Conservation (phyloP, 2,113 vertebrate genomes). For the Dendrocopos noguchii region DNA sequence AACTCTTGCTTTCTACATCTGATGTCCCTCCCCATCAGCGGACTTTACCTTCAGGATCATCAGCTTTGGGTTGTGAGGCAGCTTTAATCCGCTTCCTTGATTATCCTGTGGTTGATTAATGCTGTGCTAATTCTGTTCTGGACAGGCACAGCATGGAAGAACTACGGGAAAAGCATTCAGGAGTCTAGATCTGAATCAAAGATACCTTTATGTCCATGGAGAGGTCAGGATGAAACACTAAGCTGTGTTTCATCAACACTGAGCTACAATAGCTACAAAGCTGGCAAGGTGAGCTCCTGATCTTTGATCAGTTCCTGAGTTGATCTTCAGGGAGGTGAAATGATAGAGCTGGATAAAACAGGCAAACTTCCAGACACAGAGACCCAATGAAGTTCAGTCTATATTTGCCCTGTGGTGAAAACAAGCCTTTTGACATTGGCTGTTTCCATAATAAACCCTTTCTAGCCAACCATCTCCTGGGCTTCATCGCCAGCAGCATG, state of each 20-base stretch:
- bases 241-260: neutral
- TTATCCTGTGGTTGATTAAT: neutral
- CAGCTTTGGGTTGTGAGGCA: neutral
- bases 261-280: neutral
- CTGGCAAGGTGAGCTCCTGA: neutral
- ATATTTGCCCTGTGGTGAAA: neutral
- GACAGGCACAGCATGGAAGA: neutral
- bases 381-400: neutral
- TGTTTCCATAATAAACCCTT: neutral
- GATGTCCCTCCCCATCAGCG: neutral
- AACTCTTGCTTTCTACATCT: conserved; percentile 26
- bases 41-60: conserved; percentile 21
- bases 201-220: neutral
- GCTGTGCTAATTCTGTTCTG: neutral
- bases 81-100: conserved; percentile 16
- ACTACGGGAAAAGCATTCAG: neutral
- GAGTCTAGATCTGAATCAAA: conserved; percentile 32
- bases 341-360: neutral
- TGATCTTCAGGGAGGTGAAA: neutral
- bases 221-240: neutral
- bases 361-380: neutral
- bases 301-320: no score
- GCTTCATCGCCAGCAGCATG: no score
- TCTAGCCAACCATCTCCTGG: neutral
- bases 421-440: neutral